A percentile compares a stretch with the other conserved stretches of the same genome.
Conservation (phyloP, 1,140 invertebrate species). For the Heliconius eleuchia region DNA sequence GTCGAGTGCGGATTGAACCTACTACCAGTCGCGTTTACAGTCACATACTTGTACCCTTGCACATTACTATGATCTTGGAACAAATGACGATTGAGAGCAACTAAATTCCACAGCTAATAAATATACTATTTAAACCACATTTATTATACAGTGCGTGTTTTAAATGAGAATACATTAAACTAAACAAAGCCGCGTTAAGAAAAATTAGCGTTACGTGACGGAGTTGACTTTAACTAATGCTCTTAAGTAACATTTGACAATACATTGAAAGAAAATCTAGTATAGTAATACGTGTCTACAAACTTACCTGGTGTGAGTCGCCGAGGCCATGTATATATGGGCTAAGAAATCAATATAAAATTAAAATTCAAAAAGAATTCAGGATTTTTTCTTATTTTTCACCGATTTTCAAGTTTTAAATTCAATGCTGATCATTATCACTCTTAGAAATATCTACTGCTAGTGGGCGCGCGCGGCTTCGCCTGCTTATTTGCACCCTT, state of each 20-base stretch:
- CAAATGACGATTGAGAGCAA: background rate
- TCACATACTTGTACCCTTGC: too few relatives aligned
- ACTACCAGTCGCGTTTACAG: too few relatives aligned
- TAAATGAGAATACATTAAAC: constrained; percentile 14
- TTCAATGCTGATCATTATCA: too few relatives aligned
- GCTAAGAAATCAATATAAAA: background rate
- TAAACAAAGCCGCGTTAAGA: constrained; percentile 13
- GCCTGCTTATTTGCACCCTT: too few relatives aligned
- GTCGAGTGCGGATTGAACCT: too few relatives aligned
- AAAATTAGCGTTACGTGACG: constrained; percentile 31
- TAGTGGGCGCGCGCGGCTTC: too few relatives aligned
- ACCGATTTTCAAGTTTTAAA: too few relatives aligned
- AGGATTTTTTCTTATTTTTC: too few relatives aligned
- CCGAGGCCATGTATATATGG: background rate
- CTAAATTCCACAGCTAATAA: background rate
- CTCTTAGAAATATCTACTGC: too few relatives aligned
- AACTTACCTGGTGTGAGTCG: background rate
- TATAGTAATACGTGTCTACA: constrained; percentile 15
- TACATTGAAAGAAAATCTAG: constrained; percentile 17
- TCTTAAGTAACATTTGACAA: constrained; percentile 26
- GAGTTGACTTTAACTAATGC: constrained; percentile 26
- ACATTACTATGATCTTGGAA: background rate
- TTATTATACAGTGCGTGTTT: background rate
- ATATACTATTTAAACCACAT: background rate
- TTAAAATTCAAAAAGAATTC: too few relatives aligned